Base-by-base conservation (phyloP, 92 coral and sea anemone genomes). In the Paragorgia papillata region DNA sequence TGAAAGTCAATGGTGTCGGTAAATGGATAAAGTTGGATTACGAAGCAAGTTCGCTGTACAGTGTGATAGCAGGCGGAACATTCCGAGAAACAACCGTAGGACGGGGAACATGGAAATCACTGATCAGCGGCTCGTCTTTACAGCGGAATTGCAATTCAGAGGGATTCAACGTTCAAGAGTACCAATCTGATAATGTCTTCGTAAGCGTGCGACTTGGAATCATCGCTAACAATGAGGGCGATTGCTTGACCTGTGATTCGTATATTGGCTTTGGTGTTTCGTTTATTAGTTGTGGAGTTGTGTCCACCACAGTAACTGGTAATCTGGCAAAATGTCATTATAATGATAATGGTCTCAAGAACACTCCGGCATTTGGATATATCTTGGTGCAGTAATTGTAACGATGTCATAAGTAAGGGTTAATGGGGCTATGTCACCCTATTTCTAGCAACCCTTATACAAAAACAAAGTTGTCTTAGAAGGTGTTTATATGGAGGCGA, bases 1-100 rank as follows among this genome's bases (percentile, higher is more conserved):
- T 65, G 73, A 34, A 24, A 6, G 2, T 0, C 24, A 40, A 33
- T 20, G 54, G 73, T n/a, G n/a, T n/a, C n/a, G n/a, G n/a, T n/a
- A n/a, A n/a, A n/a, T n/a, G n/a, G n/a, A n/a, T n/a, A n/a, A n/a
- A n/a, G n/a, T n/a, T n/a, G n/a, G n/a, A n/a, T n/a, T n/a, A n/a
- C n/a, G n/a, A n/a, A n/a, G n/a, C n/a, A n/a, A n/a, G n/a, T n/a
- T n/a, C n/a, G n/a, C n/a, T n/a, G n/a, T n/a, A n/a, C n/a, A n/a
- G n/a, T 37, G 31, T 76, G 73, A 76, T 76, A 1, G 82, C 82
- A 28, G 82, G 62, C 62, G 82, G 82, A 2, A 6, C 17, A 0
- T 44, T 57, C 29, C 73, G 74, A 53, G 14, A 12, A 22, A 62
- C 82, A 12, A 41, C 73, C 55, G 71, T 43, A 34, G 82, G 73